Evolutionary conservation across 1,140 invertebrate genomes (phyloP).

Genomic region (Lordiphosa stackelbergi): DNA sequence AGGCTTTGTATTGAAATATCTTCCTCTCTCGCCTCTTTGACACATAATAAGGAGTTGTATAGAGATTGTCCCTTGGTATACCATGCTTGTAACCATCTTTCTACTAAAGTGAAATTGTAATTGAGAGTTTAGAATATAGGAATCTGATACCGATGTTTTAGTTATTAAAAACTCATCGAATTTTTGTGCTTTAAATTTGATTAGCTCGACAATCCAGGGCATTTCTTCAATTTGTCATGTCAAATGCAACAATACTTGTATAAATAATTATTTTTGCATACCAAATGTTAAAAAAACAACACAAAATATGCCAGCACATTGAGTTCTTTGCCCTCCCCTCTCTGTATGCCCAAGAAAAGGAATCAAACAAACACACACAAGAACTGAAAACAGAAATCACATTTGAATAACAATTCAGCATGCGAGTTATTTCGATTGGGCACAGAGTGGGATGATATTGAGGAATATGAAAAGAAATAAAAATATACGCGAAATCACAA

Average conservation of each 20-base stretch:
- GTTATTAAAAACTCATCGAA: no score
- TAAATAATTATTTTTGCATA: constrained; percentile 75
- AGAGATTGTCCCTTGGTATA: no score
- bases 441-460: constrained; percentile 46
- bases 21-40: no score
- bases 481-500: constrained; percentile 61
- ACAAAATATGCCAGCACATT: constrained; percentile 41
- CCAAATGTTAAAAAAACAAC: constrained; percentile 68
- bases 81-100: no score
- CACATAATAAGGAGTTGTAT: no score
- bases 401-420: constrained; percentile 73
- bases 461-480: constrained; percentile 68
- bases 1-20: no score
- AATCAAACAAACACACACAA: constrained; percentile 25
- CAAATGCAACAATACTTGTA: constrained; percentile 57
- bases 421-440: constrained; percentile 67
- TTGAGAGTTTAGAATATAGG: no score
- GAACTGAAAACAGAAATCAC: constrained; percentile 52
- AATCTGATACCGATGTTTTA: no score
- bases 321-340: no score
- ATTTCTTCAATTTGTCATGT: constrained; percentile 3
- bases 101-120: no score
- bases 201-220: no score
- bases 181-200: no score
- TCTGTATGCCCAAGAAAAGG: constrained; percentile 33